Evolutionary conservation across 2,113 vertebrate species (phyloP), one percentile per base, ranked within the genome.

Genomic region (Trogon melanurus): DNA sequence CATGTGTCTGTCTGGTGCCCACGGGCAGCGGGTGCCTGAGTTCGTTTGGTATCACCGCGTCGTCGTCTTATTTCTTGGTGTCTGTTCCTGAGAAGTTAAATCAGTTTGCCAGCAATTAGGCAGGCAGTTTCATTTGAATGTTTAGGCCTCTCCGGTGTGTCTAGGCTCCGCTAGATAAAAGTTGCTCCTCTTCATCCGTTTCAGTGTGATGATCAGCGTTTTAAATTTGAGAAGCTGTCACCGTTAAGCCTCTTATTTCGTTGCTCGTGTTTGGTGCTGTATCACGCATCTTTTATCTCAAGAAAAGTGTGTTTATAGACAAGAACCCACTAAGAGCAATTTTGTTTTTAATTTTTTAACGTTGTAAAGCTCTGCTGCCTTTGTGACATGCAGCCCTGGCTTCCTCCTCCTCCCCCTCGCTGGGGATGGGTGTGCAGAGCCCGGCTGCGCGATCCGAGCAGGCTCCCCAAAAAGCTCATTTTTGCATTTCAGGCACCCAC

Each of bases 101-200:
- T 62, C n/a, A 25, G 38, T 87, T 90, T 73, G 17, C 54, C 36
- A 54, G 27, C 13, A 2, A 36, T 82, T 34, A 67, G 92, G 26
- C 6, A 70, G 65, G 58, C 75, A 62, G 48, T 74, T 82, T 41
- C 34, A 6, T 87, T 65, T 91, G 85, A 71, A 41, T 86, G 92
- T 86, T 84, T 44, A 71, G 44, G 44, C 71, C 73, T 91, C 82
- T 93, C 86, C 75, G 91, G 64, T 76, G 11, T 80, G 89, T 97
- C 71, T 64, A 3, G 76, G 53, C 69, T 70, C 30, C 11, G 10
- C 36, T 32, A 70, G 73, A 78, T 86, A 34, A 41, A 83, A 96
- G 79, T 71, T 84, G 56, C 83, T 91, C 14, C 29, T 80, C 88
- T 92, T 93, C 75, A 87, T 94, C 75, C 88, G 76, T 91, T 84